These are phyloP conservation scores for Thermophis baileyi DNA, from an alignment of 2,113 vertebrate species.

Conservation along the genomic window DNA sequence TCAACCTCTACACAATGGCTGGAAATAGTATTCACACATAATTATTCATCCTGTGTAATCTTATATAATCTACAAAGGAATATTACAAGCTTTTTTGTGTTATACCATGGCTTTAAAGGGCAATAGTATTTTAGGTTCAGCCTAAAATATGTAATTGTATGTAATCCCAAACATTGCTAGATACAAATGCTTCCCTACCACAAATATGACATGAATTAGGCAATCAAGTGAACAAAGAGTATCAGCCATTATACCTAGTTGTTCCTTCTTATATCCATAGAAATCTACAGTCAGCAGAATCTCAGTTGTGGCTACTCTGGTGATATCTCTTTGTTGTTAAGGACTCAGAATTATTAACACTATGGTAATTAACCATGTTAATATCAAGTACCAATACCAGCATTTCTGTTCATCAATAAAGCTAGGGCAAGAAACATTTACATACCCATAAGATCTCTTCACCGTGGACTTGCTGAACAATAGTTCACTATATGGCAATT, in stretches of 20 bases:
- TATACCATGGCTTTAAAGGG: not conserved
- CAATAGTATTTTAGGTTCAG: not conserved
- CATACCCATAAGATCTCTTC: conserved; percentile 81
- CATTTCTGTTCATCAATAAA: not conserved
- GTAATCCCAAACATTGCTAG: not conserved
- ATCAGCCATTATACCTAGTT: not conserved
- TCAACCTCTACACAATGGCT: not conserved
- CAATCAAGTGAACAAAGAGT: not conserved
- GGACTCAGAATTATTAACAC: not conserved
- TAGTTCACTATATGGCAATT: conserved; percentile 82
- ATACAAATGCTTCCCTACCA: not conserved
- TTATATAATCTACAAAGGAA: not conserved
- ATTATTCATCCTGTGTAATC: not conserved
- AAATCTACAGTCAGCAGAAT: not conserved
- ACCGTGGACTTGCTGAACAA: conserved; percentile 80
- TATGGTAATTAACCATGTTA: not conserved
- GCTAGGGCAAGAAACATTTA: not conserved
- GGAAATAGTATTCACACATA: not conserved
- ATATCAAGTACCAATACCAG: not conserved
- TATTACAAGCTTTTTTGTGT: not conserved
- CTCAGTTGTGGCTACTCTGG: not conserved
- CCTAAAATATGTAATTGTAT: not conserved
- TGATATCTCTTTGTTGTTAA: not conserved
- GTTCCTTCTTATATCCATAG: not conserved
- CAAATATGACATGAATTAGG: not conserved